Base-by-base conservation (phyloP, 1,140 invertebrate genomes). In the Drosophila nigrodunni region DNA sequence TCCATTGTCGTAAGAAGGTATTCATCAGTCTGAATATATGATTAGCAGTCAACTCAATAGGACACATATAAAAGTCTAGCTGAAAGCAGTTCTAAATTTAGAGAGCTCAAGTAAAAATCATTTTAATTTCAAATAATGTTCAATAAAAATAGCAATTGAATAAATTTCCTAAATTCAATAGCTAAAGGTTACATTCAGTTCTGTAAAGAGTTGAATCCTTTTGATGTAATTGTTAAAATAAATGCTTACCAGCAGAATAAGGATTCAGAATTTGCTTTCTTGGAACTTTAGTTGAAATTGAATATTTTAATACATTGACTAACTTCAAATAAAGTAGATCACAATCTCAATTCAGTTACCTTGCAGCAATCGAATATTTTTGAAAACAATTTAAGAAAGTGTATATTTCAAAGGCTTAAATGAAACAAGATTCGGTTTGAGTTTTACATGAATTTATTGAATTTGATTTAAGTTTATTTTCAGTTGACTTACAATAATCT, bases 401-500 rank as follows among this genome's bases (percentile, higher is more conserved):
- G 10, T 39, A n/a, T 44, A 37, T 37, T 11, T 55, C 35, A 39
- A 55, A 34, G 35, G 11, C 15, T 13, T 18, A 6, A 55, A 55
- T 39, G 39, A 55, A 55, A 55, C 13, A 39, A 21, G 15, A 10
- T 39, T 18, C 15, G 18, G 52, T 43, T 64, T 47, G 37, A 41
- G 11, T 44, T 74, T 81, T 49, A 54, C 61, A 59, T 77, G n/a
- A 77, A 68, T 61, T 67, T 67, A 61, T 74, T 77, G 59, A 73
- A 57, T 67, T 65, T 59, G 41, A 60, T 58, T 76, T 71, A 44
- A 18, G 44, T 77, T 80, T 69, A 55, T 69, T 61, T 82, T 77
- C 57, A 69, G 72, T 74, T 57, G 54, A 13, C 62, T 69, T 35
- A 64, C 85, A 89, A 89, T 89, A 85, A 89, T 85, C 86, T 89